phyloP scores from a whole-genome alignment of 2,888 invertebrate genomes.

The Nemotelus nigrinus region DNA sequence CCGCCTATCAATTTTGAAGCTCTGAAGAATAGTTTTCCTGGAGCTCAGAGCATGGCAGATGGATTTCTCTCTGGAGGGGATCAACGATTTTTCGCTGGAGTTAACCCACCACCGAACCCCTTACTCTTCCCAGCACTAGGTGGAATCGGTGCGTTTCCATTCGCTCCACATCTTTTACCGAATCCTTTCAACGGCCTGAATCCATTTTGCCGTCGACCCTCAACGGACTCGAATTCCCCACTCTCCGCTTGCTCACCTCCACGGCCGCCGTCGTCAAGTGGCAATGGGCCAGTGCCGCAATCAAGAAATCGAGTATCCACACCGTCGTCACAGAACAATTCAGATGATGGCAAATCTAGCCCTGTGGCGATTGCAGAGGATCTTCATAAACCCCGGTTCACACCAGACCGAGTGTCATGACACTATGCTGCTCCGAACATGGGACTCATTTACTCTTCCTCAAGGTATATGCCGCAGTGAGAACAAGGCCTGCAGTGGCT shows the following conservation, averaged over 20 bases:
- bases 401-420: slow-evolving; percentile 63
- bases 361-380: slow-evolving; percentile 45
- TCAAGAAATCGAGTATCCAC: slow-evolving; percentile 49
- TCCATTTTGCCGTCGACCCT: slow-evolving; percentile 61
- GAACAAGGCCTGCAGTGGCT: neutral
- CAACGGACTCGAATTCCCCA: slow-evolving; percentile 68
- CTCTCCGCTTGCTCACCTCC: slow-evolving; percentile 67
- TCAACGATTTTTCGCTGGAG: slow-evolving; percentile 50
- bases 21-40: slow-evolving; percentile 66
- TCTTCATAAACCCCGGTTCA: slow-evolving; percentile 54
- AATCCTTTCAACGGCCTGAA: slow-evolving; percentile 64
- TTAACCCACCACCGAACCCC: slow-evolving; percentile 68
- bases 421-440: slow-evolving; percentile 57
- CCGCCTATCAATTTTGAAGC: slow-evolving; percentile 74
- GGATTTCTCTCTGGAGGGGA: slow-evolving; percentile 55
- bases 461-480: slow-evolving; percentile 48
- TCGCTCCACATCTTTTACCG: slow-evolving; percentile 60
- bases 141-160: slow-evolving; percentile 69
- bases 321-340: slow-evolving; percentile 48
- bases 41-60: slow-evolving; percentile 46
- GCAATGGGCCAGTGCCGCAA: neutral
- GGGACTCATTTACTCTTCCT: slow-evolving; percentile 49
- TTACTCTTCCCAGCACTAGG: slow-evolving; percentile 70
- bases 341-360: slow-evolving; percentile 47
- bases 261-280: slow-evolving; percentile 54